Conservation (phyloP, 2,888 invertebrate species). For the Euclidia mi region DNA sequence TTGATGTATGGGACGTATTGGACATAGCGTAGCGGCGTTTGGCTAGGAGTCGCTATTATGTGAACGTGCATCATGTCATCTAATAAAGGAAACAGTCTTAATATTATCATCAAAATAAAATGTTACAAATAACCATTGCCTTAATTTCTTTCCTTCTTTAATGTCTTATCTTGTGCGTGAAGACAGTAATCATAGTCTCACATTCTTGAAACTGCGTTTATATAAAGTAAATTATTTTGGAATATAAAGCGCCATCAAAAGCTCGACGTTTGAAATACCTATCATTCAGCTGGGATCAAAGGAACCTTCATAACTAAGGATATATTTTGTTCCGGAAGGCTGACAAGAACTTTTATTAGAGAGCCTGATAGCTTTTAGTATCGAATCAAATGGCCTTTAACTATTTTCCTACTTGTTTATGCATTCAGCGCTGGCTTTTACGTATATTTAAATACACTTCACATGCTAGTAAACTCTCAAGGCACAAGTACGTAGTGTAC, state of each 20-base stretch:
- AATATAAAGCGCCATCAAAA: conserved; percentile 36
- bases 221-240: conserved; percentile 36
- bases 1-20: too few relatives aligned
- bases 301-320: conserved; percentile 28
- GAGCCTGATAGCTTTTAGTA: conserved; percentile 30
- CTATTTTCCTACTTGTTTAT: conserved; percentile 5
- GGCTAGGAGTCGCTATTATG: too few relatives aligned
- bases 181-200: conserved; percentile 14
- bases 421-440: background rate
- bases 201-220: conserved; percentile 22
- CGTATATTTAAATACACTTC: background rate
- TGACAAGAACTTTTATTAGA: conserved; percentile 29
- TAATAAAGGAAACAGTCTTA: too few relatives aligned
- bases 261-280: conserved; percentile 35
- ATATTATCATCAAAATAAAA: too few relatives aligned
- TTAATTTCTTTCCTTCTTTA: background rate
- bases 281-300: conserved; percentile 34
- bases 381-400: conserved; percentile 12
- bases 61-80: too few relatives aligned
- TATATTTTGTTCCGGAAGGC: conserved; percentile 21
- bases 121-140: too few relatives aligned
- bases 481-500: background rate
- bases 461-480: background rate
- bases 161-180: conserved; percentile 17
- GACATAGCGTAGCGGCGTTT: too few relatives aligned